Evolutionary conservation across 2,888 invertebrate species (phyloP).

Genomic region (Oeneis ivallda): DNA sequence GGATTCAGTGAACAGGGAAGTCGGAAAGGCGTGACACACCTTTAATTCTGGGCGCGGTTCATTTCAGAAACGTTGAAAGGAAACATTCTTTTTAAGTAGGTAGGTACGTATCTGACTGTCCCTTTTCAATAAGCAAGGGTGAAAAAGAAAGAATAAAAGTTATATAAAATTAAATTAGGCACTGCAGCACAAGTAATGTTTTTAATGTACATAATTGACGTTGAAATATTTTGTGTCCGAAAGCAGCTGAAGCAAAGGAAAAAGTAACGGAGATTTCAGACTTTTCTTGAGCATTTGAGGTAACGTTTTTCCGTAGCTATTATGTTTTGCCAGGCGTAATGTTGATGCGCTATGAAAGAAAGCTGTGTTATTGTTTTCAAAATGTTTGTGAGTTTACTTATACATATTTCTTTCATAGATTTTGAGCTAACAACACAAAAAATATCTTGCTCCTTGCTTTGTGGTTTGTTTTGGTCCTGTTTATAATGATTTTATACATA

Average conservation of each 20-base stretch:
- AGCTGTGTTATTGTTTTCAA: background rate
- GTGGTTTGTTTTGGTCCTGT: too few species aligned
- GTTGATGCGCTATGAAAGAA: background rate
- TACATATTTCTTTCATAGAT: too few species aligned
- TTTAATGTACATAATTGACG: background rate
- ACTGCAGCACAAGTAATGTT: background rate
- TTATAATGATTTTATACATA: too few species aligned
- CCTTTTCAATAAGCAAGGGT: background rate
- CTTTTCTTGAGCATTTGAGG: constrained; percentile 4
- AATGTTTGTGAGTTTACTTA: background rate
- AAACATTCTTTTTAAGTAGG: too few species aligned
- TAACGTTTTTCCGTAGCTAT: background rate
- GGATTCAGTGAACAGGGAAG: too few species aligned
- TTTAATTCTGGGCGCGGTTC: too few species aligned
- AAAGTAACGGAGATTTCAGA: background rate
- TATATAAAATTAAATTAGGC: too few species aligned
- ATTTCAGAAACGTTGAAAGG: too few species aligned
- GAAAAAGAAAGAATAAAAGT: background rate
- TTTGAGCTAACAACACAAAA: background rate
- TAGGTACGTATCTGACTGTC: too few species aligned
- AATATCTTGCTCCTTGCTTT: too few species aligned
- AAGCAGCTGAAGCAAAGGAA: background rate
- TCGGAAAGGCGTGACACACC: too few species aligned
- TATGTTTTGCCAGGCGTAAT: background rate
- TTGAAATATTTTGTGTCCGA: background rate